phyloP scores from a whole-genome alignment of 1,140 invertebrate genomes.

The Drosophila aff. region DNA sequence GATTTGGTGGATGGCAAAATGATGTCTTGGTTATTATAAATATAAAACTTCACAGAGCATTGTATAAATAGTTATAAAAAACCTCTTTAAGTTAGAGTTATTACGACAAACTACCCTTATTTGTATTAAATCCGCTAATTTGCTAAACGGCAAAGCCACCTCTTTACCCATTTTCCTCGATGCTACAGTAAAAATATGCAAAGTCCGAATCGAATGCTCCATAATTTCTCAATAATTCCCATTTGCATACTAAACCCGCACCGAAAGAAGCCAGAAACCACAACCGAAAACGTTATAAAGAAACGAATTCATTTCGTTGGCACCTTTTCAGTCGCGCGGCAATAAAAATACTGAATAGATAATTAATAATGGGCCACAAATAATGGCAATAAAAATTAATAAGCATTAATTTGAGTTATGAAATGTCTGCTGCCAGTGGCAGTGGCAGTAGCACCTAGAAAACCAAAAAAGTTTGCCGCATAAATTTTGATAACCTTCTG shows the following conservation, averaged over 20 bases:
- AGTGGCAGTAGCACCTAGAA: conserved; percentile 32
- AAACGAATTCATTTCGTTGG: conserved; percentile 59
- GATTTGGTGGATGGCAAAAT: not conserved
- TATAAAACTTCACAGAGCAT: not conserved
- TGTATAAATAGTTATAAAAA: not conserved
- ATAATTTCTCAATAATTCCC: conserved; percentile 44
- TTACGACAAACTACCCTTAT: not conserved
- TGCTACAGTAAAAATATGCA: conserved; percentile 22
- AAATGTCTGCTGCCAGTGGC: conserved; percentile 30
- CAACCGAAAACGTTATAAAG: conserved; percentile 22
- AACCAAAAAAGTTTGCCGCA: conserved; percentile 49
- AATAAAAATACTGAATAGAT: conserved; percentile 61
- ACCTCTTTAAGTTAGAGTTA: not conserved
- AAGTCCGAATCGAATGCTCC: conserved; percentile 23
- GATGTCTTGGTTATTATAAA: too few species aligned
- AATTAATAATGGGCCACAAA: conserved; percentile 59
- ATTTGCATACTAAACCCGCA: conserved; percentile 50
- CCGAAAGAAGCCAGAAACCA: conserved; percentile 21
- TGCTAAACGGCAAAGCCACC: not conserved
- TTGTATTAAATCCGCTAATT: conserved; percentile 2
- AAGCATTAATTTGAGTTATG: conserved; percentile 62
- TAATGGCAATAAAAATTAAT: conserved; percentile 65
- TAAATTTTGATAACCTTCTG: conserved; percentile 60
- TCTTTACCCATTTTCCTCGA: conserved; percentile 8
- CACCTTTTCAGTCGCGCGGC: conserved; percentile 43